Conservation (phyloP, 2,888 invertebrate species). For the Teinopalpus imperialis region DNA sequence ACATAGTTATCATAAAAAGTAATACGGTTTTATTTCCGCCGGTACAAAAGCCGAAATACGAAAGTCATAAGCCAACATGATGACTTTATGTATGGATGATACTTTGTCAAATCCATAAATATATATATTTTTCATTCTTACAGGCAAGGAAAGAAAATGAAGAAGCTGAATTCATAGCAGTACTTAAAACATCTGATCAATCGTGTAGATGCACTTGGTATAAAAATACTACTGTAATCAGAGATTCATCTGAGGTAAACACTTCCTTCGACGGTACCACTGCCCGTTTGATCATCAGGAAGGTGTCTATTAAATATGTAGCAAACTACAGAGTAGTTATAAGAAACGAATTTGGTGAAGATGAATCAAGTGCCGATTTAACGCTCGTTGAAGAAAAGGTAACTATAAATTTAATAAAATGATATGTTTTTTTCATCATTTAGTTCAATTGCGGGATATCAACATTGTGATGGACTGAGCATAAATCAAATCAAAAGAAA, state of each 20-base stretch:
- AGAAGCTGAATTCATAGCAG: slow-evolving; percentile 89
- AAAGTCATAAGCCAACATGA: too few relatives aligned
- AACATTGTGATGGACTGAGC: too few relatives aligned
- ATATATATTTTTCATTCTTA: too few relatives aligned
- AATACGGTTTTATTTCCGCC: too few relatives aligned
- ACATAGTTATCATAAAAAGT: too few relatives aligned
- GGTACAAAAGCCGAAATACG: too few relatives aligned
- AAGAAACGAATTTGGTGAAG: slow-evolving; percentile 95
- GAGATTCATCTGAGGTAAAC: slow-evolving; percentile 88
- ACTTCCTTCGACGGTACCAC: slow-evolving; percentile 92
- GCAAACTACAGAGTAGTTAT: slow-evolving; percentile 93
- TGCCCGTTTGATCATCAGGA: slow-evolving; percentile 89
- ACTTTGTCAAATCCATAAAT: too few relatives aligned
- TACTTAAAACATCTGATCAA: slow-evolving; percentile 88
- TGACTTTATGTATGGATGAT: too few relatives aligned
- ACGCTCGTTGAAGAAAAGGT: slow-evolving; percentile 86
- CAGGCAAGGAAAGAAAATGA: slow-evolving; percentile 81
- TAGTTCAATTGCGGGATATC: too few relatives aligned
- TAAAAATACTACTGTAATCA: slow-evolving; percentile 89
- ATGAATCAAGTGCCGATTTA: slow-evolving; percentile 92
- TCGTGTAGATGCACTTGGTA: slow-evolving; percentile 93
- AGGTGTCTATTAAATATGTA: slow-evolving; percentile 88
- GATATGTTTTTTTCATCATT: too few relatives aligned
- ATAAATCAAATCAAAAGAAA: too few relatives aligned
- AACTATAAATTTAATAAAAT: slow-evolving; percentile 24